phyloP scores from a whole-genome alignment of 2,113 vertebrate species.

The Anoura caudifer region DNA sequence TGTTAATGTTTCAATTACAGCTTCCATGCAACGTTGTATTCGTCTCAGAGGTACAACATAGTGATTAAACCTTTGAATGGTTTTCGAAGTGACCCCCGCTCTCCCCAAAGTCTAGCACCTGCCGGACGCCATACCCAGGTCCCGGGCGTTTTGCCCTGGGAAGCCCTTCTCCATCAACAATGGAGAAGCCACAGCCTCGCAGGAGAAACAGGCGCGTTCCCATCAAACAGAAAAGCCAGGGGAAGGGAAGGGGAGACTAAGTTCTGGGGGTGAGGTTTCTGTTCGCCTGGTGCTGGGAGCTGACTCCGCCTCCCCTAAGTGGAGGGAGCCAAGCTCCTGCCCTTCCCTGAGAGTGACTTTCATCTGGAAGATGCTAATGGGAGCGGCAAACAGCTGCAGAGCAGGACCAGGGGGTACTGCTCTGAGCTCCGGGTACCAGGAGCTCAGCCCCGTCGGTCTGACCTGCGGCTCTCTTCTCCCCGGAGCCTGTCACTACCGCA shows the following conservation, averaged over 20 bases:
- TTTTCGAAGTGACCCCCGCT: background rate
- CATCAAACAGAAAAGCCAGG: background rate
- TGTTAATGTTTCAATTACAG: background rate
- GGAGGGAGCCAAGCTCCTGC: conserved; percentile 13
- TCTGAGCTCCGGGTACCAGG: too few species aligned
- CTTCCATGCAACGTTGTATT: background rate
- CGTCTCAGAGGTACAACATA: background rate
- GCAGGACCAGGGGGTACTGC: background rate
- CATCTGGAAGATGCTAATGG: conserved; percentile 47
- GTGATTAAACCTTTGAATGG: background rate
- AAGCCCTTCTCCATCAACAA: background rate
- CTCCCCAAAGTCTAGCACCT: background rate
- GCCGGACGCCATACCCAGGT: background rate
- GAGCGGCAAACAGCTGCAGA: background rate
- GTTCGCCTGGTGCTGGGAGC: background rate
- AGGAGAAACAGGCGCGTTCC: background rate
- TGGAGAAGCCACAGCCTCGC: background rate
- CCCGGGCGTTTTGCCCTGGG: too few species aligned
- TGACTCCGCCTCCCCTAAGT: background rate
- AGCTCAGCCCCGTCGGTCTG: conserved; percentile 49
- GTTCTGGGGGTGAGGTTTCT: accelerated
- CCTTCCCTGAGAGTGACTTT: conserved; percentile 35
- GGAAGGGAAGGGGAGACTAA: background rate
- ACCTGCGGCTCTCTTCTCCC: conserved; percentile 36
- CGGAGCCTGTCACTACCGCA: conserved; percentile 77